These are phyloP conservation scores for Agrochola lota DNA, from an alignment of 2,888 invertebrate species.

Conservation along the genomic window DNA sequence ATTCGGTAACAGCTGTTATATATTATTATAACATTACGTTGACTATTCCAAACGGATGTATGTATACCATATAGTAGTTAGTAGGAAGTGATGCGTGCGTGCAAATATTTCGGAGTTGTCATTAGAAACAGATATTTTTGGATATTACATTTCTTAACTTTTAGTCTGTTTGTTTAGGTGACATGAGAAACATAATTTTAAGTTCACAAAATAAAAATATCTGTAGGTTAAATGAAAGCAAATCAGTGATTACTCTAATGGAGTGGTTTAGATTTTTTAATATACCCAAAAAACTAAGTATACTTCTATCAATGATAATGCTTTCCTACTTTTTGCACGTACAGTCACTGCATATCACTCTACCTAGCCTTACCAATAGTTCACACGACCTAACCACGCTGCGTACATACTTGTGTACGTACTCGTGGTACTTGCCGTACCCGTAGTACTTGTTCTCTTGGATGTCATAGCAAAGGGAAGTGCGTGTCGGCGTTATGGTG, in stretches of 20 bases:
- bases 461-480: constrained; percentile 75
- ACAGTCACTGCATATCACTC: not conserved
- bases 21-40: constrained; percentile 5
- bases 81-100: constrained; percentile 8
- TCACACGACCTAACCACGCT: not conserved
- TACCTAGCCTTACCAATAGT: not conserved
- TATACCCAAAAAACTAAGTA: not conserved
- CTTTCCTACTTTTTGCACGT: not conserved
- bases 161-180: too few species aligned
- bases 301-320: too few species aligned
- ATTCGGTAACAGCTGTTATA: not conserved
- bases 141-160: not conserved
- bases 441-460: not conserved
- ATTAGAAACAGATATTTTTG: not conserved
- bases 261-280: not conserved
- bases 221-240: not conserved
- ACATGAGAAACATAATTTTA: not conserved
- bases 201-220: not conserved
- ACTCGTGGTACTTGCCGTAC: not conserved
- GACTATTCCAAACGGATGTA: not conserved
- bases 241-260: not conserved
- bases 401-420: not conserved
- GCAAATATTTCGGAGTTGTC: not conserved
- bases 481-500: constrained; percentile 79
- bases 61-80: not conserved